These are phyloP conservation scores for Drosophila cognata DNA, from an alignment of 2,888 invertebrate genomes.

Conservation along the genomic window DNA sequence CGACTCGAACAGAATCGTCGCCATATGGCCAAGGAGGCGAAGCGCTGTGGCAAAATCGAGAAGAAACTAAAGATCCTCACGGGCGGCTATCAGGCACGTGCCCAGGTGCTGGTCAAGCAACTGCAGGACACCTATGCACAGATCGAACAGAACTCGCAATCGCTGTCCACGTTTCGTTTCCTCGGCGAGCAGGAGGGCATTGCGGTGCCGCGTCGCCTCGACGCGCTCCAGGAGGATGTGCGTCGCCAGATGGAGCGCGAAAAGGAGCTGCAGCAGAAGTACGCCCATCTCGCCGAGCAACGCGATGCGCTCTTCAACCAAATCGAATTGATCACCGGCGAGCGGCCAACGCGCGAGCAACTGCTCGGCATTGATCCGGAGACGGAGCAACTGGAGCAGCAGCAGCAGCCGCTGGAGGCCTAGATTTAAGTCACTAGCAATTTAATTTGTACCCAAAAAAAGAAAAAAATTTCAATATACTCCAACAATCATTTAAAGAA, in stretches of 20 bases:
- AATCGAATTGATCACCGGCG: conserved; percentile 59
- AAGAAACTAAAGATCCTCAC: conserved; percentile 98
- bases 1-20: conserved; percentile 95
- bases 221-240: conserved; percentile 96
- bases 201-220: conserved; percentile 95
- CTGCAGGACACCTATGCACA: conserved; percentile 94
- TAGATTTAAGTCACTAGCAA: conserved; percentile 15
- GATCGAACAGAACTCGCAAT: conserved; percentile 94
- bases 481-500: background rate
- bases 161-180: conserved; percentile 95
- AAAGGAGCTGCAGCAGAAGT: conserved; percentile 93
- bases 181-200: conserved; percentile 95
- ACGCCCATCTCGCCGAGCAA: conserved; percentile 90
- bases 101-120: conserved; percentile 95
- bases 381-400: conserved; percentile 5
- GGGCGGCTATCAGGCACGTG: conserved; percentile 93
- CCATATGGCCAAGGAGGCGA: conserved; percentile 99
- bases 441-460: conserved; percentile 17
- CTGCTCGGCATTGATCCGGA: conserved; percentile 43
- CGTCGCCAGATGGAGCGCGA: conserved; percentile 96
- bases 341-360: conserved; percentile 48
- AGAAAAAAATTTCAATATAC: conserved; percentile 29
- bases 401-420: conserved; percentile 13
- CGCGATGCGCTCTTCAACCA: conserved; percentile 82
- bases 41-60: conserved; percentile 98